Percentiles rank a stretch among this genome's conserved stretches.
phyloP scores from a whole-genome alignment of 37 sponge, comb jelly and placozoan genomes.

The Oscarella lobularis region DNA sequence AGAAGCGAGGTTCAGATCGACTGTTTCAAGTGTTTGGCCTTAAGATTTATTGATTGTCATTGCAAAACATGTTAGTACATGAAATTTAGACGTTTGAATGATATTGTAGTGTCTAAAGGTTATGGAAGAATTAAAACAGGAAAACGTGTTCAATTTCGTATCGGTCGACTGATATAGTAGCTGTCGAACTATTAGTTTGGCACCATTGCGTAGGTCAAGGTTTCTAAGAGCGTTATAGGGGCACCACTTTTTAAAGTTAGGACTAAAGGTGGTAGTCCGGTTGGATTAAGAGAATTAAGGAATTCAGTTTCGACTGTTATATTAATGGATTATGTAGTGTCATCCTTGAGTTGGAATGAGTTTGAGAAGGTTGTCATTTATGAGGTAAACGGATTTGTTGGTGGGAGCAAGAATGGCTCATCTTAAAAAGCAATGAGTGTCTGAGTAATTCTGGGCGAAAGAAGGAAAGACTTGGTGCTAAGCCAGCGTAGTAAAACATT shows the following conservation, averaged over 20 bases:
- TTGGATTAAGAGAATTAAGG: constrained; percentile 16
- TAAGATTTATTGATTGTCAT: constrained; percentile 22
- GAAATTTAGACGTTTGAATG: constrained; percentile 14
- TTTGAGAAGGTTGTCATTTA: constrained; percentile 6
- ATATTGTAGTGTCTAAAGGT: constrained; percentile 2
- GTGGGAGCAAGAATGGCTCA: constrained; percentile 16
- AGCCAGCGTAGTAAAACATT: too few relatives aligned
- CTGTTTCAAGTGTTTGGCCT: neutral
- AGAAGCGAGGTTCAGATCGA: neutral
- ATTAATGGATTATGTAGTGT: constrained; percentile 13
- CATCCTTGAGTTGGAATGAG: neutral
- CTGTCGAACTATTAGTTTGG: constrained; percentile 14
- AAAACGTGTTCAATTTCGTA: constrained; percentile 3
- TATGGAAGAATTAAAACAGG: constrained; percentile 8
- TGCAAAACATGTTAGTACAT: constrained; percentile 5
- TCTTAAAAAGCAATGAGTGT: constrained; percentile 5
- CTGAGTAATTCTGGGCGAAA: neutral
- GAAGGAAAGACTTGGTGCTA: constrained; percentile 1
- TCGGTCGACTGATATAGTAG: constrained; percentile 6
- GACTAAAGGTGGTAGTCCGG: constrained; percentile 5
- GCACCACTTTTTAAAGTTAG: constrained; percentile 7
- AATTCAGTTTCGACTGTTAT: constrained; percentile 1
- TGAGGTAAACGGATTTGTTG: constrained; percentile 7
- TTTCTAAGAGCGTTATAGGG: constrained; percentile 7
- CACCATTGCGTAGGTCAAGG: constrained; percentile 13